Evolutionary conservation across 2,113 vertebrate genomes (phyloP).

Genomic region (Pao palembangensis): DNA sequence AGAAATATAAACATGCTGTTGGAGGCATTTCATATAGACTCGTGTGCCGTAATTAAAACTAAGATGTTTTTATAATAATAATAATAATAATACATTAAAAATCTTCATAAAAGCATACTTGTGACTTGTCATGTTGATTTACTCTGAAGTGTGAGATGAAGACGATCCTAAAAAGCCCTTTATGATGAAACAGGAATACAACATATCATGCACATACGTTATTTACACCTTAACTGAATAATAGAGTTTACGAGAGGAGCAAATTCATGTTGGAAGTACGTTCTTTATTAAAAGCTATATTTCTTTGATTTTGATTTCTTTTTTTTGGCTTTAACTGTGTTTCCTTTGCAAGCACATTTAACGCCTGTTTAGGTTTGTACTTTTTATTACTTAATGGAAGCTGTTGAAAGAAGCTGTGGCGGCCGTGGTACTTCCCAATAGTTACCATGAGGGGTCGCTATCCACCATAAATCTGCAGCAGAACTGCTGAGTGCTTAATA

Average conservation of each 20-base stretch:
- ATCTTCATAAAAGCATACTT: constrained; percentile 39
- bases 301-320: no score
- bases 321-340: no score
- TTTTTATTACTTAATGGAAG: no score
- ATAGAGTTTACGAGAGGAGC: constrained; percentile 1
- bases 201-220: constrained; percentile 57
- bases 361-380: no score
- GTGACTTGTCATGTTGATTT: constrained; percentile 31
- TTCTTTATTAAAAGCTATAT: no score
- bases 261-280: no score
- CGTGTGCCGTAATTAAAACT: constrained; percentile 37
- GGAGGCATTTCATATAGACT: constrained; percentile 37
- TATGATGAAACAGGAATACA: constrained; percentile 53
- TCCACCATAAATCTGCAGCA: no score
- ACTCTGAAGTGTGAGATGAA: constrained; percentile 39
- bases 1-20: constrained; percentile 54
- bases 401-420: no score
- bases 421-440: no score
- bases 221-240: constrained; percentile 21
- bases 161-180: constrained; percentile 60
- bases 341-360: no score
- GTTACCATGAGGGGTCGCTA: no score
- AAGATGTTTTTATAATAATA: constrained; percentile 18
- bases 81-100: constrained; percentile 36
- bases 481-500: no score